A percentile compares a stretch with the other conserved stretches of the same genome.
Evolutionary conservation across 1,140 invertebrate species (phyloP).

Genomic region (Macrosteles quadrilineatus): DNA sequence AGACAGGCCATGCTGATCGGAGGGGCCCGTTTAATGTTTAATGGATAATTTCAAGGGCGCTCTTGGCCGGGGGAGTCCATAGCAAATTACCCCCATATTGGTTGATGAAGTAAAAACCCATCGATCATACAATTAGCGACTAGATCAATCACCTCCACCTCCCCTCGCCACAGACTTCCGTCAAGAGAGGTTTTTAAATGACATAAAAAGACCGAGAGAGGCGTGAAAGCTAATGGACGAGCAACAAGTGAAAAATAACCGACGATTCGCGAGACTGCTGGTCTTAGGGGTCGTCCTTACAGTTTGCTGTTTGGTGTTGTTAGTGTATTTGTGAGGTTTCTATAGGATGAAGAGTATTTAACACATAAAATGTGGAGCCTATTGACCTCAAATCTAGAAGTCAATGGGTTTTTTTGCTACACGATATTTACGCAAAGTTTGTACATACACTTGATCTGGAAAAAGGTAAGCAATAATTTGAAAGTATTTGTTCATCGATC

Average conservation of each 20-base stretch:
- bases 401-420: too few species aligned
- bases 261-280: neutral
- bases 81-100: slow-evolving; percentile 27
- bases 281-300: too few species aligned
- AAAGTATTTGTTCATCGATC: too few species aligned
- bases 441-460: too few species aligned
- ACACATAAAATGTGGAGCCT: too few species aligned
- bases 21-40: neutral
- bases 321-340: too few species aligned
- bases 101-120: slow-evolving; percentile 41
- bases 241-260: slow-evolving; percentile 10
- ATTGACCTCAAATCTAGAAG: too few species aligned
- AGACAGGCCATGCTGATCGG: neutral
- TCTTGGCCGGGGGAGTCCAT: slow-evolving; percentile 4
- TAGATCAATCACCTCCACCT: slow-evolving; percentile 37
- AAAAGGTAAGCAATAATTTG: too few species aligned
- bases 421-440: too few species aligned
- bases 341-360: too few species aligned
- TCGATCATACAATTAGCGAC: slow-evolving; percentile 42
- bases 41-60: slow-evolving; percentile 23
- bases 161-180: neutral
- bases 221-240: neutral
- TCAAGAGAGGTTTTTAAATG: slow-evolving; percentile 27
- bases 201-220: slow-evolving; percentile 30
- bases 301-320: too few species aligned